These are phyloP conservation scores for Semotilus atromaculatus DNA, from an alignment of 2,797 vertebrate genomes.

Conservation along the genomic window DNA sequence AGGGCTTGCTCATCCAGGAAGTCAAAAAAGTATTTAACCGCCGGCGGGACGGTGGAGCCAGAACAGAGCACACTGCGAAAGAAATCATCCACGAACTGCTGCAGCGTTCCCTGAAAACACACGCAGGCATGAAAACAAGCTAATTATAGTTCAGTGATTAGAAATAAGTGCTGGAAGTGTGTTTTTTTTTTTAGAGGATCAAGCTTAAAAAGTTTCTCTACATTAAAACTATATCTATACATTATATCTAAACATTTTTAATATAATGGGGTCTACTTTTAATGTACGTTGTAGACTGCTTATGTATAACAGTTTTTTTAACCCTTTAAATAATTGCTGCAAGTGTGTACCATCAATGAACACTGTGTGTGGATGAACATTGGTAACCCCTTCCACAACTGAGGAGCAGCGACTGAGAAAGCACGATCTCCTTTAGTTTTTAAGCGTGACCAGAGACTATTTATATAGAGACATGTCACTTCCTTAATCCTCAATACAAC, in stretches of 20 bases:
- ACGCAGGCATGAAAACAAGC: slow-evolving; percentile 35
- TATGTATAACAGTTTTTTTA: neutral
- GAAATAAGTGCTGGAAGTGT: neutral
- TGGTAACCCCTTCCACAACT: no score
- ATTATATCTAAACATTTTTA: no score
- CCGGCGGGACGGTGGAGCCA: slow-evolving; percentile 89
- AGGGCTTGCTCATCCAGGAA: slow-evolving; percentile 97
- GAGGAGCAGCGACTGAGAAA: no score
- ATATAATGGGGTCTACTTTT: neutral
- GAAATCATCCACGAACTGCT: slow-evolving; percentile 98
- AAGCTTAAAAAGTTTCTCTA: neutral
- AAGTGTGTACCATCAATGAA: no score
- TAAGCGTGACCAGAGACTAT: no score
- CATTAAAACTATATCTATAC: no score
- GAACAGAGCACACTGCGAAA: slow-evolving; percentile 95
- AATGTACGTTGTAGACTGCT: neutral
- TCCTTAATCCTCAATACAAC: no score
- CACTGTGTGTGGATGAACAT: no score
- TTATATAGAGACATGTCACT: no score
- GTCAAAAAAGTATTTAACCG: slow-evolving; percentile 98
- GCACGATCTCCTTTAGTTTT: no score
- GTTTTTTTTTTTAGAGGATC: neutral
- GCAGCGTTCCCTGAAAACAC: slow-evolving; percentile 89
- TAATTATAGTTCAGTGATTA: neutral
- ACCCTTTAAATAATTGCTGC: neutral